Percentiles rank a stretch among this genome's conserved stretches.
Evolutionary conservation across 2,797 vertebrate genomes (phyloP).

Genomic region (Macroramphosus scolopax): DNA sequence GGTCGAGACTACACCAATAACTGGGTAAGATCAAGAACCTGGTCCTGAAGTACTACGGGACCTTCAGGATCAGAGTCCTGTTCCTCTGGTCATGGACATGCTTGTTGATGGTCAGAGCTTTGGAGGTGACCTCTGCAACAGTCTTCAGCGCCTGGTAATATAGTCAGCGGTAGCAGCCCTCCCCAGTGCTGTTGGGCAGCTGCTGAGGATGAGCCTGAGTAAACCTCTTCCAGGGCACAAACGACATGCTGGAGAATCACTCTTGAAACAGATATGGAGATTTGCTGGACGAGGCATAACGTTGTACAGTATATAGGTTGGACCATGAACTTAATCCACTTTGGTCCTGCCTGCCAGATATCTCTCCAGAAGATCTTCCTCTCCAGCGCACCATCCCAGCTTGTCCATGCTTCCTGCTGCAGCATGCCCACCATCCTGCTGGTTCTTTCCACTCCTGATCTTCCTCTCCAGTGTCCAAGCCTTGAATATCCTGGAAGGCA

Average conservation of each 20-base stretch:
- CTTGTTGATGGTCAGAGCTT: too few species aligned
- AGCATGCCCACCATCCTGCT: neutral
- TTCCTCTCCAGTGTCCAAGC: too few species aligned
- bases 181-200: neutral
- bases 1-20: too few species aligned
- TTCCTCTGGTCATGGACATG: too few species aligned
- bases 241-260: neutral
- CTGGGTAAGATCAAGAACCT: too few species aligned
- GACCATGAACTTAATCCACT: neutral
- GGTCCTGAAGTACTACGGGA: too few species aligned
- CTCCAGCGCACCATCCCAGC: neutral
- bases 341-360: neutral
- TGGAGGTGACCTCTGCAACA: neutral
- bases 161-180: neutral
- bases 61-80: too few species aligned
- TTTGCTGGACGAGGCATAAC: neutral
- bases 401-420: neutral
- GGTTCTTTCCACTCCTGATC: too few species aligned
- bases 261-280: neutral
- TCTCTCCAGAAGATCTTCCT: neutral
- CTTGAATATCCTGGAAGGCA: too few species aligned
- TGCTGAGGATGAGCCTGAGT: neutral
- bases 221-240: neutral
- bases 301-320: neutral
- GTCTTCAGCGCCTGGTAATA: neutral